Conservation (phyloP, 2,888 invertebrate genomes). For the Glaucopsyche alexis region DNA sequence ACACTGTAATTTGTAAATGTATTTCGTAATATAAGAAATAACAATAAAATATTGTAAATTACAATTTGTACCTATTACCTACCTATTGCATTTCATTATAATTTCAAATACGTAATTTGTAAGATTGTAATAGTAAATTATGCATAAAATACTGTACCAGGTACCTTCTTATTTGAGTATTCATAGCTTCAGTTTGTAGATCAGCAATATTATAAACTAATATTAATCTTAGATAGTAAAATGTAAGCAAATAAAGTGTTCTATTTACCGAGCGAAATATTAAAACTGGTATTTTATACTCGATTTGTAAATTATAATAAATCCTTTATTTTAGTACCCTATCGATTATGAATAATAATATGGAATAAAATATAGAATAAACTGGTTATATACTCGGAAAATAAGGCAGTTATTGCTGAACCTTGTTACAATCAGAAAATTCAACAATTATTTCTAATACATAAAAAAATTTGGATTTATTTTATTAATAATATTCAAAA, state of each 20-base stretch:
- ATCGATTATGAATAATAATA: constrained; percentile 14
- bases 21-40: background rate
- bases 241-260: constrained; percentile 21
- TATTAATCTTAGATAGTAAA: background rate
- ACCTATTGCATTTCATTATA: background rate
- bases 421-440: background rate
- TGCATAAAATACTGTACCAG: background rate
- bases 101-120: background rate
- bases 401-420: background rate
- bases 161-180: background rate
- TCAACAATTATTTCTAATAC: background rate
- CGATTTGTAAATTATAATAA: constrained; percentile 26
- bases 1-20: background rate
- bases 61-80: background rate
- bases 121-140: background rate
- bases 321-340: constrained; percentile 16
- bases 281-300: constrained; percentile 27
- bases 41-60: background rate
- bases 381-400: background rate
- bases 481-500: too few relatives aligned
- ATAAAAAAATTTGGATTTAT: too few relatives aligned
- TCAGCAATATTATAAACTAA: background rate
- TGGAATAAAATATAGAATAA: background rate
- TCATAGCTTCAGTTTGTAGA: constrained; percentile 9
- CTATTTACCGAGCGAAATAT: constrained; percentile 25